phyloP scores from a whole-genome alignment of 2,888 invertebrate species.

The Zootermopsis nevadensis region DNA sequence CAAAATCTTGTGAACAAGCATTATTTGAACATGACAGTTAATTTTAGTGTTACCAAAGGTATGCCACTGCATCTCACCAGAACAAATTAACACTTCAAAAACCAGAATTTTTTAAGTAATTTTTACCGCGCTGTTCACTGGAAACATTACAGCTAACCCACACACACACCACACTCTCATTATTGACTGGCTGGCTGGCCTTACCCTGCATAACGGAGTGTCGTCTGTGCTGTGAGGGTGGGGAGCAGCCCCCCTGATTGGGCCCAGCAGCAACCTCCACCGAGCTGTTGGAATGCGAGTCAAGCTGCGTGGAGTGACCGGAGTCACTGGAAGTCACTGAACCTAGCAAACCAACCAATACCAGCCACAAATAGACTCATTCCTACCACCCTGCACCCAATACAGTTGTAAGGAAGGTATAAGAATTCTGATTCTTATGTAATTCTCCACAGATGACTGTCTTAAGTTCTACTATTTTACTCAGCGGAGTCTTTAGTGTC shows the following conservation, averaged over 20 bases:
- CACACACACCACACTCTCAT: neutral
- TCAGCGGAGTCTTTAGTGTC: no score
- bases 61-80: neutral
- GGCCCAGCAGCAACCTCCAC: conserved; percentile 57
- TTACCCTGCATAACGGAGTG: conserved; percentile 68
- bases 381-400: conserved; percentile 1
- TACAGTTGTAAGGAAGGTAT: neutral
- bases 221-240: conserved; percentile 66
- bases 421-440: neutral
- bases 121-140: neutral
- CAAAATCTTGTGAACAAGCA: neutral
- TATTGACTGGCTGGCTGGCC: conserved; percentile 51
- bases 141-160: neutral
- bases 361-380: conserved; percentile 29
- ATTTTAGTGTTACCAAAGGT: neutral
- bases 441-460: neutral
- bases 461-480: no score
- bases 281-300: conserved; percentile 72
- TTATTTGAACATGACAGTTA: neutral
- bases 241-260: conserved; percentile 64
- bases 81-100: neutral
- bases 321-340: conserved; percentile 94
- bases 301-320: conserved; percentile 84
- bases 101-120: neutral
- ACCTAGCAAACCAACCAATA: conserved; percentile 64